These are phyloP conservation scores for Nezara viridula DNA, from an alignment of 2,888 invertebrate species.

Conservation along the genomic window DNA sequence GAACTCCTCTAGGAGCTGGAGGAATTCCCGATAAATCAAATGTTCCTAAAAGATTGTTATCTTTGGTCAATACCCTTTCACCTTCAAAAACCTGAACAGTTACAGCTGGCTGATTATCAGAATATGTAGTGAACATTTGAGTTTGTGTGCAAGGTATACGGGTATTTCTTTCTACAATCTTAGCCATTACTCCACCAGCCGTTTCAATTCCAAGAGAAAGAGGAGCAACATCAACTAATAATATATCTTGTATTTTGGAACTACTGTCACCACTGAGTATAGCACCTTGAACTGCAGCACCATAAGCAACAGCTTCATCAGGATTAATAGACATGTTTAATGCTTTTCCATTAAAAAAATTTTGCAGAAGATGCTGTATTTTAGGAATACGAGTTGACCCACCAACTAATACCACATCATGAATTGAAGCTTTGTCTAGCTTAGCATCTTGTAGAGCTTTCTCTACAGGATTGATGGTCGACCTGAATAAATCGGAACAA, in stretches of 20 bases:
- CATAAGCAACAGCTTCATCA: constrained; percentile 88
- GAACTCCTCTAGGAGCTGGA: constrained; percentile 85
- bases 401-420: constrained; percentile 71
- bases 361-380: constrained; percentile 75
- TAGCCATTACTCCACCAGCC: constrained; percentile 82
- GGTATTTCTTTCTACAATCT: constrained; percentile 70
- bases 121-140: constrained; percentile 87
- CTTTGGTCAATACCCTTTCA: constrained; percentile 88
- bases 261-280: constrained; percentile 75
- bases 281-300: constrained; percentile 85
- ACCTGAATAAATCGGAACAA: constrained; percentile 79
- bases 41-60: constrained; percentile 87
- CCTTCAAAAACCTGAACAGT: constrained; percentile 89
- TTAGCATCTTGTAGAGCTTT: constrained; percentile 71
- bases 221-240: constrained; percentile 78
- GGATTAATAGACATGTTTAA: constrained; percentile 83
- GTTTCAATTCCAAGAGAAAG: constrained; percentile 84
- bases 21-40: constrained; percentile 82
- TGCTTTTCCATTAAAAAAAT: constrained; percentile 76
- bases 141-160: constrained; percentile 73
- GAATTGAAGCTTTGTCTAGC: constrained; percentile 69
- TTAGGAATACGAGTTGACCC: constrained; percentile 70
- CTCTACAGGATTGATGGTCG: constrained; percentile 74
- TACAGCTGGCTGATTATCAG: constrained; percentile 92
- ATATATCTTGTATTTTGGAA: constrained; percentile 80